phyloP scores from a whole-genome alignment of 1,140 invertebrate genomes.

The Paramacrobiotus metropolitanus region DNA sequence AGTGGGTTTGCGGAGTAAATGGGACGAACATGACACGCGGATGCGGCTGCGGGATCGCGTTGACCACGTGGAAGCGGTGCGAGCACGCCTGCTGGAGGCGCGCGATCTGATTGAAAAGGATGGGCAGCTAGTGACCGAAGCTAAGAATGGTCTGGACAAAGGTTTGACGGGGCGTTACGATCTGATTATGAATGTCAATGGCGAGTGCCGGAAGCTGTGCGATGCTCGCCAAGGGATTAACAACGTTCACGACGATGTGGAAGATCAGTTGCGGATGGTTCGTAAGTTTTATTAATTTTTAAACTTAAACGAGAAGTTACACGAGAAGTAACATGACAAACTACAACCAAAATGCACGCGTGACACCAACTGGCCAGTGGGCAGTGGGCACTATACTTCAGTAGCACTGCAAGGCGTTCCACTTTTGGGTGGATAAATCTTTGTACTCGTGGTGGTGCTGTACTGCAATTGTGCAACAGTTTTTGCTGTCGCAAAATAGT shows the following conservation, averaged over 20 bases:
- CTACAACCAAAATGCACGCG: too few species aligned
- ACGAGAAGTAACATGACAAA: too few species aligned
- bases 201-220: not conserved
- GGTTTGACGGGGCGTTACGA: not conserved
- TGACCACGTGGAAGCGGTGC: not conserved
- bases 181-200: not conserved
- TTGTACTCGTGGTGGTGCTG: too few species aligned
- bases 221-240: not conserved
- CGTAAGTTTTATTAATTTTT: not conserved
- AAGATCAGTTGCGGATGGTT: not conserved
- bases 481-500: too few species aligned
- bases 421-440: too few species aligned
- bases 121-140: not conserved
- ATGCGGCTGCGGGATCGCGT: not conserved
- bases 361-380: too few species aligned
- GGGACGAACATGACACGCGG: not conserved
- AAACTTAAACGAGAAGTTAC: too few species aligned
- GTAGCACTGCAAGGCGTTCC: too few species aligned
- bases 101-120: not conserved
- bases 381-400: too few species aligned
- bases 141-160: not conserved
- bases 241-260: constrained; percentile 2
- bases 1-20: not conserved
- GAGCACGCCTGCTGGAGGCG: not conserved
- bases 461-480: too few species aligned